These are phyloP conservation scores for Ivindomyrus marchei DNA, from an alignment of 2,113 vertebrate genomes.

Conservation along the genomic window DNA sequence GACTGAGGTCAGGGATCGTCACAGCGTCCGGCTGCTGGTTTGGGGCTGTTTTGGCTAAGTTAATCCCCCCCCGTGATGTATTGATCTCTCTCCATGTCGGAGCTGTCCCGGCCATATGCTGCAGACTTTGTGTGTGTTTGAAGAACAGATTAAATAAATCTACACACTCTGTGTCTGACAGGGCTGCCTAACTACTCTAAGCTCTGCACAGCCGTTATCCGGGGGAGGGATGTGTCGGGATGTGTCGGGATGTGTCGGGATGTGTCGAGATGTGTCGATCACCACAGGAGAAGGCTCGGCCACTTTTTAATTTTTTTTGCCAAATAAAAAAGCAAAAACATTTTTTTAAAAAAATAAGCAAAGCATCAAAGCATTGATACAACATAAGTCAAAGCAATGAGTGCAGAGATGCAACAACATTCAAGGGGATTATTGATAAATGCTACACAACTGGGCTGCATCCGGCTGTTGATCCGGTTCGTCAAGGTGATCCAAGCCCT, in stretches of 20 bases:
- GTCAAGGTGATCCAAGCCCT: not conserved
- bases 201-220: not conserved
- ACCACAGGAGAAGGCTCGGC: not conserved
- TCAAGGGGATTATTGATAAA: not conserved
- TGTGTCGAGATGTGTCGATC: not conserved
- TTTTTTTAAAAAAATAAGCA: not conserved
- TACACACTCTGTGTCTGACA: not conserved
- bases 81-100: slow-evolving; percentile 40
- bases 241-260: too few species aligned
- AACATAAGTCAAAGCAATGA: not conserved
- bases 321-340: not conserved
- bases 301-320: not conserved
- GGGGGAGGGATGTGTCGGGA: not conserved
- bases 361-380: too few species aligned
- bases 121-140: not conserved
- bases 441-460: too few species aligned
- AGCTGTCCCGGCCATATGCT: not conserved
- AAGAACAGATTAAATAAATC: slow-evolving; percentile 2
- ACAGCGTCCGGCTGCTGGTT: slow-evolving; percentile 40
- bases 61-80: slow-evolving; percentile 40
- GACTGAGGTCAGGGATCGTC: slow-evolving; percentile 13
- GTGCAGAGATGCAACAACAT: not conserved
- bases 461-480: not conserved
- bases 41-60: slow-evolving; percentile 35
- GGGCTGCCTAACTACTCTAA: slow-evolving; percentile 22